Conservation (phyloP, 2,797 vertebrate species). For the Pygocentrus nattereri region DNA sequence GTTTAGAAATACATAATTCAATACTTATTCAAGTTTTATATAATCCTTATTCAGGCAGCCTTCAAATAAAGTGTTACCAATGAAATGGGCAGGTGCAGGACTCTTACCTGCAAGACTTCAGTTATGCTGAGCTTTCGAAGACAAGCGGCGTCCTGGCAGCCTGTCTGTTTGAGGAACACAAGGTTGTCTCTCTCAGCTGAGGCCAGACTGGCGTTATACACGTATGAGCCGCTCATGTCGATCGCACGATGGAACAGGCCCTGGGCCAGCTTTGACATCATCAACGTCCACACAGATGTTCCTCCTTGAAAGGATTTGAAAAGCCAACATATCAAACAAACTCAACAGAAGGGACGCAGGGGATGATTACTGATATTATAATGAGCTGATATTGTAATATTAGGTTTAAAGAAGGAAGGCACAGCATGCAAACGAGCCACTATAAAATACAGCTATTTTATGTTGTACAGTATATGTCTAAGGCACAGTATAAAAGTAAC, state of each 20-base stretch:
- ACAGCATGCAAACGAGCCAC: neutral
- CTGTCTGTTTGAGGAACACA: constrained; percentile 73
- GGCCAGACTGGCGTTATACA: constrained; percentile 68
- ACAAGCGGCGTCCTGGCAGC: constrained; percentile 73
- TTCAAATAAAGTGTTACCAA: too few relatives aligned
- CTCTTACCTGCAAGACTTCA: constrained; percentile 76
- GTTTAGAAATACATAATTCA: too few relatives aligned
- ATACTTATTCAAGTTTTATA: too few relatives aligned
- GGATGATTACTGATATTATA: too few relatives aligned
- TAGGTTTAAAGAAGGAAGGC: too few relatives aligned
- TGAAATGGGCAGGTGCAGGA: too few relatives aligned
- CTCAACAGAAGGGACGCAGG: neutral
- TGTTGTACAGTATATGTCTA: too few relatives aligned
- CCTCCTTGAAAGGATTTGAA: constrained; percentile 68
- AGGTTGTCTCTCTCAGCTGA: constrained; percentile 78
- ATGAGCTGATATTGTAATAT: too few relatives aligned
- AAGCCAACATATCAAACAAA: neutral
- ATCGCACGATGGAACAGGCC: constrained; percentile 80
- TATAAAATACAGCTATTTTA: too few relatives aligned
- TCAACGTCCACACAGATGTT: constrained; percentile 81
- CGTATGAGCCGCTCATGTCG: constrained; percentile 80
- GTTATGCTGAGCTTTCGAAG: constrained; percentile 67
- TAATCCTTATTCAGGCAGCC: too few relatives aligned
- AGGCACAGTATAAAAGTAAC: too few relatives aligned
- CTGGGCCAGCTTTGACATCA: constrained; percentile 79